phyloP scores from a whole-genome alignment of 2,888 invertebrate genomes.

The Leucoma salicis region DNA sequence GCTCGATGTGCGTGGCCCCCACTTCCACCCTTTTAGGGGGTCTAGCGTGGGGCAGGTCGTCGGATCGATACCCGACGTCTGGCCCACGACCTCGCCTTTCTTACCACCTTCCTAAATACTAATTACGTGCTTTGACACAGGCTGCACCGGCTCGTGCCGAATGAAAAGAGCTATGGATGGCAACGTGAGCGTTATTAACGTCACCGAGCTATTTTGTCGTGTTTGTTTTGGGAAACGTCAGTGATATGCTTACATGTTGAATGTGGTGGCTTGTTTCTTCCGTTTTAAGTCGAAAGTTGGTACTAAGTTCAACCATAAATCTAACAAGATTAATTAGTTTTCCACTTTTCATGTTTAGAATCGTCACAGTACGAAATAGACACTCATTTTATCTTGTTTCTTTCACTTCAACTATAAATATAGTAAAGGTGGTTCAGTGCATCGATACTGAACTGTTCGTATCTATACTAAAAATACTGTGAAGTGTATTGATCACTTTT shows the following conservation, averaged over 20 bases:
- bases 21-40: slow-evolving; percentile 52
- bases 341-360: too few species aligned
- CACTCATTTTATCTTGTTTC: too few species aligned
- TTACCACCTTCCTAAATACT: slow-evolving; percentile 83
- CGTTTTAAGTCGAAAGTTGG: too few species aligned
- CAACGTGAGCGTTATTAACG: slow-evolving; percentile 70
- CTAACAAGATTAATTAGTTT: too few species aligned
- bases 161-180: slow-evolving; percentile 74
- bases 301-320: too few species aligned
- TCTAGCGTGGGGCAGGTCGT: slow-evolving; percentile 80
- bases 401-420: too few species aligned
- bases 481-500: slow-evolving; percentile 48
- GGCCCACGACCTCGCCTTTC: slow-evolving; percentile 82
- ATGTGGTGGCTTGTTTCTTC: slow-evolving; percentile 20
- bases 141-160: slow-evolving; percentile 69
- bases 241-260: slow-evolving; percentile 45
- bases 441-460: too few species aligned
- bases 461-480: not conserved
- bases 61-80: slow-evolving; percentile 86
- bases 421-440: too few species aligned
- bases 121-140: slow-evolving; percentile 82
- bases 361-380: too few species aligned
- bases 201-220: slow-evolving; percentile 51
- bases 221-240: slow-evolving; percentile 64
- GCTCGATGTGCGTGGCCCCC: slow-evolving; percentile 76